Base-by-base conservation (phyloP, 1,140 invertebrate genomes). In the Zaprionus tsacasi region DNA sequence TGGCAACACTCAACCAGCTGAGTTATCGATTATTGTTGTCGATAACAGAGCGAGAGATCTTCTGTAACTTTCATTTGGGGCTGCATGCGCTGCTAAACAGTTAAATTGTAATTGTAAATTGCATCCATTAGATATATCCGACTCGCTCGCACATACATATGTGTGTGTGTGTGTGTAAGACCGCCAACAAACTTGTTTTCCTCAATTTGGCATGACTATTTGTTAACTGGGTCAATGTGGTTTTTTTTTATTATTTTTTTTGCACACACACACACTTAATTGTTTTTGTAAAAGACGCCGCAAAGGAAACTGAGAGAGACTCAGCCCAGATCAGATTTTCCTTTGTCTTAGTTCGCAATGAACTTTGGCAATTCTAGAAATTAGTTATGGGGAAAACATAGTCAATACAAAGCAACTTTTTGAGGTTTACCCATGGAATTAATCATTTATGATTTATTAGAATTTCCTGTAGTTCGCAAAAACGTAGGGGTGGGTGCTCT, bases 201-300 rank as follows among this genome's bases (percentile, higher is more conserved):
- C 54, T 81, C 74, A 66, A 74, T 83, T 86, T 78, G 78, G 81
- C 79, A 76, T 82, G 69, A 75, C 58, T 58, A 69, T 76, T 81
- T 79, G 73, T 54, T 70, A 89, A 83, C 81, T 89, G 79, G 85
- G 85, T 89, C 88, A 88, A 57, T 78, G 81, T 59, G 75, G 66
- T 76, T 79, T 79, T 52, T 33, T 12, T 63, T 45, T 40, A 30
- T 30, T 30, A 30, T 64, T 45, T 36, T 55, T 43, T 55, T 76
- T 70, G 54, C 75, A 59, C 70, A 27, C 35, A 71, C 75, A 59
- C 70, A 27, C 35, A 71, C 70, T 48, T 76, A 64, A 77, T 77
- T 81, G 35, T 61, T 59, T 59, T 60, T 72, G 59, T 69, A 40
- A 76, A 70, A 73, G 66, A 27, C 6, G 61, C 27, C 33, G 25